phyloP scores from a whole-genome alignment of 1,140 invertebrate species.

The Heterodera carotae region DNA sequence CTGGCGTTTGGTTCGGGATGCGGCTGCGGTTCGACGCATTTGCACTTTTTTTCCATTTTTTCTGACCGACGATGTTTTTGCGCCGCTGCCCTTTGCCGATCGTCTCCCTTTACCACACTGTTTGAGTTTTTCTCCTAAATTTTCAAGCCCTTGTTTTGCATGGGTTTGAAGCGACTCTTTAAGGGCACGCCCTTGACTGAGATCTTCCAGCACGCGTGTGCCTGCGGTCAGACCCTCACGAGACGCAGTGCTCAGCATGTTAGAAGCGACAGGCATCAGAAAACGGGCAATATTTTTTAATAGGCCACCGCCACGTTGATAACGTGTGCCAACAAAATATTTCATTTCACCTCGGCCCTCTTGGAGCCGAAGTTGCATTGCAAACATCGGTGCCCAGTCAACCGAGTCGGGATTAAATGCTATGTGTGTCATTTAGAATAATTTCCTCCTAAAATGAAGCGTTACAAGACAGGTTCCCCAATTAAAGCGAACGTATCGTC shows the following conservation, averaged over 20 bases:
- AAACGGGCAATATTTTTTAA: conserved; percentile 6
- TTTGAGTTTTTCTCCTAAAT: not conserved
- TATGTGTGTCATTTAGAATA: conserved; percentile 25
- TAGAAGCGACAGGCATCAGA: conserved; percentile 12
- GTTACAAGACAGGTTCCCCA: conserved; percentile 3
- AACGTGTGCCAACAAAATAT: conserved; percentile 13
- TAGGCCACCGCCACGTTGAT: conserved; percentile 1
- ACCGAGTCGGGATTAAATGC: not conserved
- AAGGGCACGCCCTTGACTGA: not conserved
- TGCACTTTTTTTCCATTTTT: not conserved
- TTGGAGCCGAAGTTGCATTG: not conserved
- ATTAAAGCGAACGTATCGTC: conserved; percentile 5
- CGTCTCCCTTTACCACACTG: conserved; percentile 21
- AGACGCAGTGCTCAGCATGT: not conserved
- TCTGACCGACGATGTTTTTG: no score
- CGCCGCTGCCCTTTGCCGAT: not conserved
- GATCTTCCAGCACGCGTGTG: conserved; percentile 3
- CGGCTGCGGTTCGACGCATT: no score
- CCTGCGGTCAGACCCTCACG: conserved; percentile 6
- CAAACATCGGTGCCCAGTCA: conserved; percentile 4
- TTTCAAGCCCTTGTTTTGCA: not conserved
- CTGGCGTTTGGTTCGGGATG: not conserved
- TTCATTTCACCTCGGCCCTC: not conserved
- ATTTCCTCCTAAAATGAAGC: conserved; percentile 15
- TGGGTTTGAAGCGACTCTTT: conserved; percentile 5